Evolutionary conservation across 2,888 invertebrate species (phyloP).

Genomic region (Conistra vaccinii): DNA sequence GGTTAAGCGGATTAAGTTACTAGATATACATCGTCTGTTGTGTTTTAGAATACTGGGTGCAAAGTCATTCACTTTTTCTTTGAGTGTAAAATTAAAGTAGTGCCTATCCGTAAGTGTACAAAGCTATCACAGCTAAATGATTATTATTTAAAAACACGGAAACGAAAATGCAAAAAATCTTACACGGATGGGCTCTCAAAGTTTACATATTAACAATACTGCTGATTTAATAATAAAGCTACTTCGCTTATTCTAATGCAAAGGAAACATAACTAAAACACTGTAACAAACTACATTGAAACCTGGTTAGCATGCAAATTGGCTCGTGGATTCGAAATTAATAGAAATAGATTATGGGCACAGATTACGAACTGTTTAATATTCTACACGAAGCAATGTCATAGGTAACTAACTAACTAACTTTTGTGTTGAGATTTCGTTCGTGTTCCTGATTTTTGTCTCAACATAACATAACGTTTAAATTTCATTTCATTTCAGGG

Average conservation of each 20-base stretch:
- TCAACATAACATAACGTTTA: background rate
- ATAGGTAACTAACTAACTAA: background rate
- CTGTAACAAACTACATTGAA: conserved; percentile 17
- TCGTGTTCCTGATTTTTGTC: background rate
- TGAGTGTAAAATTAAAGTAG: no score
- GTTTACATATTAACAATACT: conserved; percentile 10
- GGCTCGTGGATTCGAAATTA: conserved; percentile 45
- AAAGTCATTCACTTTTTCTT: no score
- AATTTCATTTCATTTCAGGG: no score
- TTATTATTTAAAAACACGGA: background rate
- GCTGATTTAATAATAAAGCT: conserved; percentile 5
- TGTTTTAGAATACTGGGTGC: no score
- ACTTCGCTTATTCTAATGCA: background rate
- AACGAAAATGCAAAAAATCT: background rate
- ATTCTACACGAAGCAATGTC: conserved; percentile 23
- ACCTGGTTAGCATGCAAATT: conserved; percentile 56
- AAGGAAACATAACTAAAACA: conserved; percentile 14
- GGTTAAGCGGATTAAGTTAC: no score
- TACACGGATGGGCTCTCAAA: background rate
- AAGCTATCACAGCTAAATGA: no score
- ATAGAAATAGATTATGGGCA: conserved; percentile 50
- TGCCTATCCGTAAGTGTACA: no score
- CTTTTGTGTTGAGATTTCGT: background rate
- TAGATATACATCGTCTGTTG: no score
- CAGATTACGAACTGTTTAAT: conserved; percentile 34